Evolutionary conservation across 53 echinoderm and acorn worm genomes (phyloP), one percentile per base, ranked within the genome.

Genomic region (Arbacia lixula): DNA sequence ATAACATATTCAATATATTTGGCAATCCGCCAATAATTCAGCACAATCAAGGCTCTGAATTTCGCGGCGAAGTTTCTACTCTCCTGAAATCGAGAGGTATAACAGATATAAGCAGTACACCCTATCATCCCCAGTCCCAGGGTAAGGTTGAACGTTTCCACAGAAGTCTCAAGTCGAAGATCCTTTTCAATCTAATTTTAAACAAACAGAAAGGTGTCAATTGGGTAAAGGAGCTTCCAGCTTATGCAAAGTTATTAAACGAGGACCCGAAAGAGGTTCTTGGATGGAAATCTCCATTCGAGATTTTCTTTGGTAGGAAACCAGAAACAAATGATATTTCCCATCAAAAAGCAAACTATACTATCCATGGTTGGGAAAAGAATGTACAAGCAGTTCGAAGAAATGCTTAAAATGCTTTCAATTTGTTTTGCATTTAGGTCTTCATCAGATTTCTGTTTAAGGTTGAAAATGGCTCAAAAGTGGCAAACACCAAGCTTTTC

Each of bases 61-160:
- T 55, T 55, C 77, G 53, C 37, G 77, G 77, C 39, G 35, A 55
- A 53, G 54, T 77, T 4, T 55, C 77, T 54, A 36, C 77, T 29
- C 35, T 77, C 35, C 36, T 77, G 35, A 22, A 32, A 28, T 32
- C 53, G 77, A 77, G 77, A 55, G 56, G 56, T 35, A 77, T 77
- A 53, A 53, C n/a, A 8, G 56, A 55, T 26, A 77, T 53, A 5
- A 51, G 75, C n/a, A 32, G 77, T 28, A 8, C 77, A 77, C 77
- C 77, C n/a, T 77, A 53, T 39, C 77, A 55, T 55, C 53, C 53
- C 41, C 56, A 77, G 24, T 77, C 77, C 17, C 77, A 55, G 22
- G 77, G 77, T 4, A 53, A 77, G 24, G 35, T 55, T 12, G 77
- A n/a, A n/a, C n/a, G n/a, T n/a, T n/a, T n/a, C n/a, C n/a, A n/a